Conservation (phyloP, 1,140 invertebrate genomes). For the Drosophila nigromelanica region DNA sequence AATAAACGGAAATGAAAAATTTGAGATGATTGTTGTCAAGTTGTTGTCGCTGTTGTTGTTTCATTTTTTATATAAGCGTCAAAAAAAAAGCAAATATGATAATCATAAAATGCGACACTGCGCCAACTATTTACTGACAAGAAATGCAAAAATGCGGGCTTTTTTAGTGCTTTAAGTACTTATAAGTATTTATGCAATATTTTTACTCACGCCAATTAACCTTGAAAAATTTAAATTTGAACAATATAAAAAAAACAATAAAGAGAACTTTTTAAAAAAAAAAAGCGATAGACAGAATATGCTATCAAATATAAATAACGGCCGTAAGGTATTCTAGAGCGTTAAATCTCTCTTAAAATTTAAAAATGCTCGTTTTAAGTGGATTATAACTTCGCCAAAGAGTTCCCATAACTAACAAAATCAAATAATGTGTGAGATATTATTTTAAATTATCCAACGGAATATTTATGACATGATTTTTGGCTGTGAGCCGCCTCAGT, state of each 20-base stretch:
- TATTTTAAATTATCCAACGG: constrained; percentile 56
- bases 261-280: not conserved
- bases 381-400: constrained; percentile 1
- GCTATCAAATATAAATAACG: not conserved
- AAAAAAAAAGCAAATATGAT: constrained; percentile 33
- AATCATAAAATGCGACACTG: constrained; percentile 20
- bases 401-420: constrained; percentile 27
- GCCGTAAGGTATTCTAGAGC: too few relatives aligned
- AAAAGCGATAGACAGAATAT: not conserved
- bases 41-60: constrained; percentile 44
- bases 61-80: constrained; percentile 48
- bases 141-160: constrained; percentile 56
- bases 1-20: constrained; percentile 82
- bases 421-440: constrained; percentile 55
- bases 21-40: constrained; percentile 81
- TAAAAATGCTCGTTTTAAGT: not conserved
- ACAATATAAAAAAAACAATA: not conserved
- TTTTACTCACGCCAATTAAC: constrained; percentile 72
- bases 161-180: constrained; percentile 25
- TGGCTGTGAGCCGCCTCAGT: constrained; percentile 24
- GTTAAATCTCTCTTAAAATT: too few relatives aligned
- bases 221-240: constrained; percentile 30
- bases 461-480: constrained; percentile 69
- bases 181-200: constrained; percentile 9
- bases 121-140: constrained; percentile 34